These are phyloP conservation scores for Portevinia maculata DNA, from an alignment of 2,888 invertebrate genomes.

Conservation along the genomic window DNA sequence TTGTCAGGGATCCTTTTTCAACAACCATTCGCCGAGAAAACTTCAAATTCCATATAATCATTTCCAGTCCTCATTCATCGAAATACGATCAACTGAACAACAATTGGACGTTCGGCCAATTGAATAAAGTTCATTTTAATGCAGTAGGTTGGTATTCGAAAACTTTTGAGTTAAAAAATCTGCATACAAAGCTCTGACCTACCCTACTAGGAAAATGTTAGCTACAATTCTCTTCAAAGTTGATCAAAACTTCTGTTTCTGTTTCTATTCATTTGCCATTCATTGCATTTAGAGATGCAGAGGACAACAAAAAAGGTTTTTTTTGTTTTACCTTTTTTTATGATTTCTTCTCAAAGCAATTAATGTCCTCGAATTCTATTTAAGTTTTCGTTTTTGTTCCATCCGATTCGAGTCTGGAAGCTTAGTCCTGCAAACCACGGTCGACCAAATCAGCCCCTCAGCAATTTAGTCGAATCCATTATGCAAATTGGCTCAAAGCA, in stretches of 20 bases:
- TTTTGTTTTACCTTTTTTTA: conserved; percentile 20
- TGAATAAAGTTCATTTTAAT: too few species aligned
- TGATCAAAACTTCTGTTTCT: conserved; percentile 16
- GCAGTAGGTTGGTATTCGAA: not conserved
- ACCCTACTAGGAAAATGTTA: conserved; percentile 1
- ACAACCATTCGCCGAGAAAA: too few species aligned
- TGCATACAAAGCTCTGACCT: not conserved
- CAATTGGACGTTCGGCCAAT: too few species aligned
- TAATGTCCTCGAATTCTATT: conserved; percentile 66
- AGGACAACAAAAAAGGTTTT: conserved; percentile 3
- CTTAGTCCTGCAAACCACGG: conserved; percentile 6
- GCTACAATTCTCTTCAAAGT: conserved; percentile 6
- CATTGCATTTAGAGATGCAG: not conserved
- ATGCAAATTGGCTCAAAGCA: conserved; percentile 70
- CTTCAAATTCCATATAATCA: too few species aligned
- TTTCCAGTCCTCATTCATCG: too few species aligned
- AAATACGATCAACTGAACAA: too few species aligned
- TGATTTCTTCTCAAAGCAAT: conserved; percentile 58
- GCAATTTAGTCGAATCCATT: conserved; percentile 70
- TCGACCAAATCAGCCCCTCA: not conserved
- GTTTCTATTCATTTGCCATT: not conserved
- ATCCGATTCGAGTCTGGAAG: conserved; percentile 23
- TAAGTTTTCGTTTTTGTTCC: conserved; percentile 31
- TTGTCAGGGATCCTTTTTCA: too few species aligned
- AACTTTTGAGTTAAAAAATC: not conserved